Evolutionary conservation across 1,140 invertebrate species (phyloP), one percentile per base, ranked within the genome.

Genomic region (Drosophila jambulina): DNA sequence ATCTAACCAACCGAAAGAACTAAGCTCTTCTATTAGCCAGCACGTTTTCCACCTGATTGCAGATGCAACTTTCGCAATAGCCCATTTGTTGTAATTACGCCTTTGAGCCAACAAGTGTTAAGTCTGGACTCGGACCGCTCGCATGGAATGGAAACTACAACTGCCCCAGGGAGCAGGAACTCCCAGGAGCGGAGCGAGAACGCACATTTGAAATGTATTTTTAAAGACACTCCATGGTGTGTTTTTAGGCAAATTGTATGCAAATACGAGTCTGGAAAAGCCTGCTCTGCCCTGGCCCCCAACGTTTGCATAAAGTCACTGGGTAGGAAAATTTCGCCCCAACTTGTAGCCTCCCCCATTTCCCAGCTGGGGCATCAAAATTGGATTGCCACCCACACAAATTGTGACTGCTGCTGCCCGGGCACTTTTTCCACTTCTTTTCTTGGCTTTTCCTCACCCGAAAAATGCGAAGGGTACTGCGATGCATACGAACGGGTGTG

Each of bases 191-290:
- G n/a, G 21, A 51, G 36, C n/a, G 42, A 57, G 53, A 68, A 68
- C 62, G 51, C 85, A 81, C 68, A 71, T 65, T 72, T 64, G 53
- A 84, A 91, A 90, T 90, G 86, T 90, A 90, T 90, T 90, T 90
- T 90, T 85, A 91, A 91, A 85, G 86, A 90, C 67, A 91, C 78
- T 79, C 85, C 68, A 64, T 77, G 71, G 82, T 82, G 85, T 91
- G 86, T 90, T 90, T 90, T 85, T 91, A 85, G 82, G 82, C 86
- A 91, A 90, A 90, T 90, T 90, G 85, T 91, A 90, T 85, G 85
- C 86, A 90, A 90, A 91, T 90, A 90, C 82, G 80, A 88, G 67
- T 59, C 85, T 38, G 60, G 36, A 17, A 68, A 76, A 40, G 51
- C 46, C 65, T 58, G n/a, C 25, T 12, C 17, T 48, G 25, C 53